Conservation (phyloP, 2,797 vertebrate species). For the Propithecus deckenii region DNA sequence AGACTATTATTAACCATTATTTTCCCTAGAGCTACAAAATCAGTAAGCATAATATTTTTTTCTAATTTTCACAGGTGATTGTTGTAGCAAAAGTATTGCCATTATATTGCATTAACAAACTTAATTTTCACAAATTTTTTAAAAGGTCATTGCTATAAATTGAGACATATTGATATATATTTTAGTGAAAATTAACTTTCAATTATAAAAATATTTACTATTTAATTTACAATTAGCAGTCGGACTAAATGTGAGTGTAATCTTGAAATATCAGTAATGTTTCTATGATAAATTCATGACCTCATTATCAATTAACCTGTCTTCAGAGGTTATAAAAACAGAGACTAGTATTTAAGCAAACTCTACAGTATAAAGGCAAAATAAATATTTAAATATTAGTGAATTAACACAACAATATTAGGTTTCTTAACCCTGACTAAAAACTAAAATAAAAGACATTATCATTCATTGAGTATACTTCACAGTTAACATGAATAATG, state of each 20-base stretch:
- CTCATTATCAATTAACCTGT: neutral
- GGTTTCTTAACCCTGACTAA: neutral
- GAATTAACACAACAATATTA: neutral
- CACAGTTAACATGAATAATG: neutral
- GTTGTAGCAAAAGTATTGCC: neutral
- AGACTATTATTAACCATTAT: neutral
- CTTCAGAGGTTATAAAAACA: neutral
- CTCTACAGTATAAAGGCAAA: neutral
- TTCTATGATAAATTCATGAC: neutral
- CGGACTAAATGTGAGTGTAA: neutral
- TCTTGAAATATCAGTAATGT: neutral
- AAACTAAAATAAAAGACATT: neutral
- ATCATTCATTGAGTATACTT: neutral
- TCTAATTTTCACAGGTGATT: neutral
- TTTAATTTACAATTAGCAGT: neutral
- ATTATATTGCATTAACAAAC: neutral
- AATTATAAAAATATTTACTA: neutral
- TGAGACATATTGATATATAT: neutral
- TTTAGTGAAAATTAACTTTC: neutral
- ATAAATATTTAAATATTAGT: neutral
- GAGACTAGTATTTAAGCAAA: neutral
- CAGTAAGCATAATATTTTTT: neutral
- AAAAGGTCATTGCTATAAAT: neutral
- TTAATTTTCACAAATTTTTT: neutral
- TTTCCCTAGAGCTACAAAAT: neutral